These are phyloP conservation scores for Capreolus pygargus DNA, from an alignment of 2,113 vertebrate genomes.

Conservation along the genomic window DNA sequence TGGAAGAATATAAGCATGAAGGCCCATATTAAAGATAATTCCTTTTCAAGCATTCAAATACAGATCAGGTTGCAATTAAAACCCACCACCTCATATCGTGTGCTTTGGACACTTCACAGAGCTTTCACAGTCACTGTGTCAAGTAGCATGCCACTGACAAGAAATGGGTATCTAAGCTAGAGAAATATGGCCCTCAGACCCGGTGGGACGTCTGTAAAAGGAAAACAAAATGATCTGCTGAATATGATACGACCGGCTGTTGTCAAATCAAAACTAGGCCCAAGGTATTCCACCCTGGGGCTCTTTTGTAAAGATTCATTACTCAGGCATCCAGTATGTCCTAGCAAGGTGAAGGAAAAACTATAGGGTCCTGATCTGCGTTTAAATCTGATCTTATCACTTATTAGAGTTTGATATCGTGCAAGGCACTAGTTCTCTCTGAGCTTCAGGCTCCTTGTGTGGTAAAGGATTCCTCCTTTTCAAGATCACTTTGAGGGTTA, in stretches of 20 bases:
- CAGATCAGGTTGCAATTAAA: neutral
- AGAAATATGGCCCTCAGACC: neutral
- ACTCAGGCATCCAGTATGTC: neutral
- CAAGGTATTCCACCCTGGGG: neutral
- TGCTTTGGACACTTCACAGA: neutral
- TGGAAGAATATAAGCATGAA: neutral
- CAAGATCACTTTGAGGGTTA: neutral
- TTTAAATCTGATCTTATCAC: neutral
- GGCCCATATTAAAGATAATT: neutral
- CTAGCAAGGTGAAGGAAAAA: neutral
- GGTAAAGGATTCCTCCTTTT: neutral
- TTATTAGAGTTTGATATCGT: neutral
- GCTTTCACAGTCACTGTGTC: neutral
- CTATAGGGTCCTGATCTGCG: neutral
- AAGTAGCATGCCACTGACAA: neutral
- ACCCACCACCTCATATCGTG: neutral
- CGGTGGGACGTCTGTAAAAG: neutral
- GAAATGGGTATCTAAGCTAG: accelerated
- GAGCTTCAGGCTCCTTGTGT: neutral
- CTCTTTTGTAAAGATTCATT: neutral
- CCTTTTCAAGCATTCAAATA: neutral
- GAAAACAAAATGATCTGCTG: neutral
- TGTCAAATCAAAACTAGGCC: neutral
- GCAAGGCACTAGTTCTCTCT: neutral
- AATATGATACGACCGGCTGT: neutral